Evolutionary conservation across 2,888 invertebrate genomes (phyloP), one percentile per base, ranked within the genome.

Genomic region (Heteromurus nitidus): DNA sequence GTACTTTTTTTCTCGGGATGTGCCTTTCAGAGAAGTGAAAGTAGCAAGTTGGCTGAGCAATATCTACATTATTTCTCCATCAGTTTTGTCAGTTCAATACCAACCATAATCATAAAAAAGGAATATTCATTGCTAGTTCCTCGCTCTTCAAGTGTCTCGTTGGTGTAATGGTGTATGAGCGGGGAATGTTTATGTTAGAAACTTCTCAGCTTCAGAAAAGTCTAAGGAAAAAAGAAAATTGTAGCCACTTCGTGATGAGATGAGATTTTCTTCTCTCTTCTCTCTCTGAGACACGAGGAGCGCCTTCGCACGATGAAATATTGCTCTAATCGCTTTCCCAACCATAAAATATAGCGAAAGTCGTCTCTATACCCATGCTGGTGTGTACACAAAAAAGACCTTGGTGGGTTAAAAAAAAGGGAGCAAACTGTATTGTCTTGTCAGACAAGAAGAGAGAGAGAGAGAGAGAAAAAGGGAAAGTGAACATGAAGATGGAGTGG

Each of bases 251-350:
- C 30, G 30, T 50, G 73, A 73, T 73, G 22, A 73, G 73, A 73
- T 73, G 22, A 73, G 30, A 73, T 73, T 62, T 20, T n/a, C n/a
- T 24, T 74, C 53, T 62, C 28, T 31, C 53, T 53, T 30, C 62
- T 18, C 36, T 9, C 13, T 36, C 7, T 36, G 13, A 13, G 36
- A 36, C 5, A 36, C 7, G 7, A 36, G 13, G 36, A 47, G 9
- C 55, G 7, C 50, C 20, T 31, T 58, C 30, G 2, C 20, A n/a
- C 24, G 26, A 74, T 75, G 67, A 75, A 75, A 75, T 67, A 75
- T 75, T 53, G 30, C 67, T 58, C 42, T 75, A 75, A 67, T 75
- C 75, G 44, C 75, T 67, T 75, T 73, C 62, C 55, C 55, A 55
- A 55, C 55, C 26, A 26, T 26, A 24, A 55, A 55, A 55, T 55